phyloP scores from a whole-genome alignment of 1,140 invertebrate species.

The Tenebrio molitor region DNA sequence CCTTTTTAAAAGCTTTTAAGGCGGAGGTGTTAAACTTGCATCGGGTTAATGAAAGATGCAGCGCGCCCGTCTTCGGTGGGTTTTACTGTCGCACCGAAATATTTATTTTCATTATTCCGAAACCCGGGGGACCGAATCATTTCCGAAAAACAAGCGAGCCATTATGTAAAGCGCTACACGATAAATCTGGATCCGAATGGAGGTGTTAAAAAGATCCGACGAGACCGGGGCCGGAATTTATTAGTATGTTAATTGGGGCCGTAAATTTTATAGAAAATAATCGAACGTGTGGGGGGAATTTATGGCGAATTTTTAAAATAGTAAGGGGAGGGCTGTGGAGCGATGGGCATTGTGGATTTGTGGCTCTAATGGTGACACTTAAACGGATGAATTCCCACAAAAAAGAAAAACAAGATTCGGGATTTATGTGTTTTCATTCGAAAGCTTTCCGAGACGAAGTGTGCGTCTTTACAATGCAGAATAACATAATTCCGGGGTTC shows the following conservation, averaged over 20 bases:
- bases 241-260: conserved; percentile 3
- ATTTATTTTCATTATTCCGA: conserved; percentile 17
- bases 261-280: not conserved
- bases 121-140: conserved; percentile 2
- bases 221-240: not conserved
- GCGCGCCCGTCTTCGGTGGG: not conserved
- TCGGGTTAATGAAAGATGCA: conserved; percentile 17
- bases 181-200: conserved; percentile 7
- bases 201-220: conserved; percentile 8
- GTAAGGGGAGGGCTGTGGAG: too few relatives aligned
- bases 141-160: not conserved
- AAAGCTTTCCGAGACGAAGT: too few relatives aligned
- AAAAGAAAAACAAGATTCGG: too few relatives aligned
- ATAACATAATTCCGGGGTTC: too few relatives aligned
- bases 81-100: conserved; percentile 1
- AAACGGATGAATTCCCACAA: too few relatives aligned
- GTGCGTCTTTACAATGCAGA: too few relatives aligned
- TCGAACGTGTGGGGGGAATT: not conserved
- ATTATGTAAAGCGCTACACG: conserved; percentile 20
- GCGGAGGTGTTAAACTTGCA: conserved; percentile 1
- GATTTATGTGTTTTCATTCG: too few relatives aligned
- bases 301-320: not conserved
- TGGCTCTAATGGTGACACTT: too few relatives aligned
- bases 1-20: conserved; percentile 34
- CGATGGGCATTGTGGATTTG: too few relatives aligned